Evolutionary conservation across 2,888 invertebrate genomes (phyloP), one percentile per base, ranked within the genome.

Genomic region (Drosophila macrospina): DNA sequence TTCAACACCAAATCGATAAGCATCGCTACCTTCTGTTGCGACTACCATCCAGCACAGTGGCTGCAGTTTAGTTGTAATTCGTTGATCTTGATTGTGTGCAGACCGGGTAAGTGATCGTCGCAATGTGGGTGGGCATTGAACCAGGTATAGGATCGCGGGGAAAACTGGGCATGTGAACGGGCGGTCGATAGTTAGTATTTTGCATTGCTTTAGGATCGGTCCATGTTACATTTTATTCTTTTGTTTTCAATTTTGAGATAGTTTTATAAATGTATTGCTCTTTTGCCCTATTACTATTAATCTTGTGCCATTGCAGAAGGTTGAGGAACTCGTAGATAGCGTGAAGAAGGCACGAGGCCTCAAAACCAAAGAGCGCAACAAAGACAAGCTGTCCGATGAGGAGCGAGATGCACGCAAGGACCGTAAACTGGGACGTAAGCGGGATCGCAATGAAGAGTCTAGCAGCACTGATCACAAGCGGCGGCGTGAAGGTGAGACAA

Each of bases 341-440:
- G 86, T 89, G 37, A 91, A 94, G 88, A 94, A 94, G 65, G 85
- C 85, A 39, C 88, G 85, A 10, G 85, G 83, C 15, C 69, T 86
- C 34, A 86, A 86, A 50, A 80, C 77, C 62, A 94, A 94, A 90
- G 94, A 94, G 70, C 93, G 94, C 72, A 91, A 95, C 76, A 91
- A 95, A 91, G 93, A 94, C 91, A 93, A 95, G 93, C 93, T 95
- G 51, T 95, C 94, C 54, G 96, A 96, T 70, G 96, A 96, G 91
- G 96, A 96, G 87, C 95, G 96, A 89, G 97, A 97, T 91, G 92
- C 94, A 10, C 94, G 96, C 78, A 96, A 96, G 92, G 97, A 97
- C 92, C 94, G 96, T 90, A 97, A 96, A 93, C 93, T 96, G 89
- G 96, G 95, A 57, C 94, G 96, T 26, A 97, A 97, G 91, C 94